Percentiles rank a stretch among this genome's conserved stretches.
phyloP scores from a whole-genome alignment of 2,797 vertebrate species.

The Alectoris magna region DNA sequence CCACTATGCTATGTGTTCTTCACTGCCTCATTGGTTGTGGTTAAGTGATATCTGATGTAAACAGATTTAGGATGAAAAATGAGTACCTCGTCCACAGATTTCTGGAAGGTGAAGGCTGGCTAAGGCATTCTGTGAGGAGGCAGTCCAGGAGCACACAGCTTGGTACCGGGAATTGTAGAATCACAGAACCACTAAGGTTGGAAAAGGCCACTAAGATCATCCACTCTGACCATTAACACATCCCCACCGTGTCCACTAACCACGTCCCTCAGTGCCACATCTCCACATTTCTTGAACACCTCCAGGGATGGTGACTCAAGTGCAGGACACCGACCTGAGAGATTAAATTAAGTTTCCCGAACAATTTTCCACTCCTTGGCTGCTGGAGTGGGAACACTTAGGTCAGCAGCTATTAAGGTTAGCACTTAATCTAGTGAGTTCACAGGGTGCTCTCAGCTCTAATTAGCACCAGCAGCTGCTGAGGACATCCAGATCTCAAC shows the following conservation, averaged over 20 bases:
- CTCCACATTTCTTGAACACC: no score
- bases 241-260: no score
- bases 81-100: neutral
- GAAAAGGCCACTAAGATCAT: no score
- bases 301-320: no score
- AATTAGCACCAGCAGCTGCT: neutral
- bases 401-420: constrained; percentile 20
- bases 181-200: no score
- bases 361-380: neutral
- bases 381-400: neutral
- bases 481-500: neutral
- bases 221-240: no score
- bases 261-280: no score
- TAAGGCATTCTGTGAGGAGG: neutral
- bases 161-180: neutral
- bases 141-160: neutral
- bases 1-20: neutral
- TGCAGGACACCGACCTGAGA: rapidly evolving
- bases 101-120: neutral
- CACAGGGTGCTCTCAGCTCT: neutral
- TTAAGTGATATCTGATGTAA: neutral
- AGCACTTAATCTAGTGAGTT: neutral
- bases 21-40: neutral
- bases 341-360: constrained; percentile 14
- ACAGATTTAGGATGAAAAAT: neutral